Base-by-base conservation (phyloP, 2,888 invertebrate species). In the Amphipyra berbera region DNA sequence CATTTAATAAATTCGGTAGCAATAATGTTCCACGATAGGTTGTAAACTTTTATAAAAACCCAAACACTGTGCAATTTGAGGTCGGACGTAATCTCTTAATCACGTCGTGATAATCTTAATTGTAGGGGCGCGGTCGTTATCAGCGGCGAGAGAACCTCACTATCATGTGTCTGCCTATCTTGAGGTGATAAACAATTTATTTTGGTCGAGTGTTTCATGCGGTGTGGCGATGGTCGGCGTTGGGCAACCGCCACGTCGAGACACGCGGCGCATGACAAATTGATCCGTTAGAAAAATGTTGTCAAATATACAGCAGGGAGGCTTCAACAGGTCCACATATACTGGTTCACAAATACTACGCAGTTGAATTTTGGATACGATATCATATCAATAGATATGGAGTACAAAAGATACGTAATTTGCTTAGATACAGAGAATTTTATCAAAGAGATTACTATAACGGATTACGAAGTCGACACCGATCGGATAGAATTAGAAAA, bases 51-150 rank as follows among this genome's bases (percentile, higher is more conserved):
- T 61, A 74, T 65, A 54, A 76, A 76, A 71, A 52, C n/a, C 53
- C 57, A 79, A 83, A 82, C 74, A 81, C 56, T 78, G 78, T 81
- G 71, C 82, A 82, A 77, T 86, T 83, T 81, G 70, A 80, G 82
- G 83, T 76, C 79, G 57, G 46, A 37, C 54, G 54, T 87, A 89
- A 90, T 90, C 87, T 79, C 65, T 71, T 86, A 88, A 90, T 88
- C 82, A 78, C 65, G 68, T 45, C 58, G 52, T 61, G 86, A 90
- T 90, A 89, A 92, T 91, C 88, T 81, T 89, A 91, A 92, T 90
- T 84, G 86, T 73, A 89, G 88, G 88, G 93, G 94, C 87, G 91
- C 88, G 92, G 89, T 85, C 79, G 67, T 73, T 85, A 85, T 86
- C 85, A 61, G 62, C 48, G 53, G 64, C 59, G 64, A 78, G 77